These are phyloP conservation scores for Eretmocerus hayati DNA, from an alignment of 2,888 invertebrate genomes.

Conservation along the genomic window DNA sequence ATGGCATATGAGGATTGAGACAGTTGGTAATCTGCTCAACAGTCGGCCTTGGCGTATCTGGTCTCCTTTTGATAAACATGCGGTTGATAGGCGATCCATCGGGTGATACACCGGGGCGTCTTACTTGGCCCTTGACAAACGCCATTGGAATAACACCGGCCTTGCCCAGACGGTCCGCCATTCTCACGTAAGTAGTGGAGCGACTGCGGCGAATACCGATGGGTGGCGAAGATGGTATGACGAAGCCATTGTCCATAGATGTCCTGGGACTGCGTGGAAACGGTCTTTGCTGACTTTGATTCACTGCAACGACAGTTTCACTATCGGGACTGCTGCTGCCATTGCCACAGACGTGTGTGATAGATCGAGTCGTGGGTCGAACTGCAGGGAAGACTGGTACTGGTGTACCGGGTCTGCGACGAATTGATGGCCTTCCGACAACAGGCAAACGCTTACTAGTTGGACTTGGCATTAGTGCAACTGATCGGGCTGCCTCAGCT, in stretches of 20 bases:
- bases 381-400: conserved; percentile 26
- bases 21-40: conserved; percentile 16
- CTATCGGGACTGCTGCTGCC: conserved; percentile 7
- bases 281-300: conserved; percentile 2
- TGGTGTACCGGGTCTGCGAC: conserved; percentile 35
- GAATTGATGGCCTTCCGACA: conserved; percentile 5
- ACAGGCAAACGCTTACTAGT: too few relatives aligned
- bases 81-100: conserved; percentile 12
- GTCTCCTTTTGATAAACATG: conserved; percentile 26
- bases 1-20: not conserved
- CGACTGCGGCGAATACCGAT: conserved; percentile 14
- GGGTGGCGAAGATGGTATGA: conserved; percentile 21
- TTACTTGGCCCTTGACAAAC: not conserved
- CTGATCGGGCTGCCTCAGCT: conserved; percentile 25
- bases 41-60: conserved; percentile 37
- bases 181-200: conserved; percentile 19
- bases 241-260: conserved; percentile 32
- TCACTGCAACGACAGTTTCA: not conserved
- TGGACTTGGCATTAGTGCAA: conserved; percentile 12
- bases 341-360: conserved; percentile 9
- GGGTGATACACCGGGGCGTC: not conserved
- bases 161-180: conserved; percentile 16
- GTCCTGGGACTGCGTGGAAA: conserved; percentile 23
- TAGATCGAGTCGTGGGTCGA: conserved; percentile 25
- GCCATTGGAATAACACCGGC: conserved; percentile 8